These are phyloP conservation scores for Psammodynastes pulverulentus DNA, from an alignment of 2,113 vertebrate species.

Conservation along the genomic window DNA sequence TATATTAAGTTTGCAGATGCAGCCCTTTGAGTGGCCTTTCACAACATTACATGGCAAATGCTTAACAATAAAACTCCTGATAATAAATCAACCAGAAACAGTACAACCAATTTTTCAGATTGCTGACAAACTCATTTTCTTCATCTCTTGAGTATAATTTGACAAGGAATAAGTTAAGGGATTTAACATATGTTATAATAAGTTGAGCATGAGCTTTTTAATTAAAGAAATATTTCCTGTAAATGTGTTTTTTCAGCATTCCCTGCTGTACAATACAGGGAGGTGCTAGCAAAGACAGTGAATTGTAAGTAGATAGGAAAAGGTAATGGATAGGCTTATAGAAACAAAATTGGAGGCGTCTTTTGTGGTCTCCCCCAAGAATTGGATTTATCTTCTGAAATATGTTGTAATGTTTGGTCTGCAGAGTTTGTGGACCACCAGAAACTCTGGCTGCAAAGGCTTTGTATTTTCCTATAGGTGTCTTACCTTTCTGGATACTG, in stretches of 20 bases:
- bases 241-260: constrained; percentile 1
- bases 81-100: not conserved
- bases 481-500: not conserved
- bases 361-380: not conserved
- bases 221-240: not conserved
- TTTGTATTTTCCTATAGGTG: not conserved
- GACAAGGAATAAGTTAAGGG: not conserved
- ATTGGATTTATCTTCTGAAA: not conserved
- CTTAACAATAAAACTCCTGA: not conserved
- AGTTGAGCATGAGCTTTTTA: constrained; percentile 24
- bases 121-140: not conserved
- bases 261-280: not conserved
- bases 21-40: not conserved
- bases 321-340: not conserved
- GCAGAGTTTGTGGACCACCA: not conserved
- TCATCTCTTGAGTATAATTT: not conserved
- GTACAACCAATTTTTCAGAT: not conserved
- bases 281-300: not conserved
- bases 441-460: not conserved
- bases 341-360: not conserved
- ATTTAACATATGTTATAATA: constrained; percentile 6
- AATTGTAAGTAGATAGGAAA: not conserved
- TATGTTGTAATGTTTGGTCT: not conserved
- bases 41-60: not conserved
- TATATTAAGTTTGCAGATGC: not conserved